Evolutionary conservation across 2,113 vertebrate genomes (phyloP), one percentile per base, ranked within the genome.

Genomic region (Takifugu flavidus): DNA sequence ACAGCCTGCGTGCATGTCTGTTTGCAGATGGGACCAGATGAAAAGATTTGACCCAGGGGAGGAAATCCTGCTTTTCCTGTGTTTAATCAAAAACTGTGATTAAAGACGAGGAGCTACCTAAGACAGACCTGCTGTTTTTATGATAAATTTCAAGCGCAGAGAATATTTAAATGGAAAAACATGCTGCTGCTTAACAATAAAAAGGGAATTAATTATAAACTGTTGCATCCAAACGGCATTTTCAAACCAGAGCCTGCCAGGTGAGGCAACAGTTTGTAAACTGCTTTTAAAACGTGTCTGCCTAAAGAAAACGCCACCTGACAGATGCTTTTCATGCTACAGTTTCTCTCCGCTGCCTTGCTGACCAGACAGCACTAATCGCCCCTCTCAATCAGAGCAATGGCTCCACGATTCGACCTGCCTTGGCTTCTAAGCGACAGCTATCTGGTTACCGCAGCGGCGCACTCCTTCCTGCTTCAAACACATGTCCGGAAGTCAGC

Each of bases 301-400:
- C 47, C 59, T 65, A 25, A 28, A 56, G 25, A 26, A 50, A 25
- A 26, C 45, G 5, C 13, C 34, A 59, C 25, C 60, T 34, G 25
- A 59, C 76, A 49, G 66, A 66, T 59, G 63, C 62, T 68, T 14
- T 67, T 56, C 8, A 10, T 29, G 50, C 15, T 39, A 44, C 31
- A 0, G 10, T 25, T 50, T 27, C 20, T 49, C 26, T 74, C 44
- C 34, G 28, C 26, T 59, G 27, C 58, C 51, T 27, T 25, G n/a
- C 51, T 56, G 75, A 67, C 44, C 73, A 70, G 72, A 70, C 67
- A 25, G 70, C 59, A 31, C 55, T 68, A 82, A 83, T 81, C 49
- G 56, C 74, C 71, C 64, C 46, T 42, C 71, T 75, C 75, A 82
- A 69, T 80, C 84, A 80, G 57, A 59, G 68, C 70, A 72, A 80